Evolutionary conservation across 2,797 vertebrate genomes (phyloP), one percentile per base, ranked within the genome.

Genomic region (Xenops minutus): DNA sequence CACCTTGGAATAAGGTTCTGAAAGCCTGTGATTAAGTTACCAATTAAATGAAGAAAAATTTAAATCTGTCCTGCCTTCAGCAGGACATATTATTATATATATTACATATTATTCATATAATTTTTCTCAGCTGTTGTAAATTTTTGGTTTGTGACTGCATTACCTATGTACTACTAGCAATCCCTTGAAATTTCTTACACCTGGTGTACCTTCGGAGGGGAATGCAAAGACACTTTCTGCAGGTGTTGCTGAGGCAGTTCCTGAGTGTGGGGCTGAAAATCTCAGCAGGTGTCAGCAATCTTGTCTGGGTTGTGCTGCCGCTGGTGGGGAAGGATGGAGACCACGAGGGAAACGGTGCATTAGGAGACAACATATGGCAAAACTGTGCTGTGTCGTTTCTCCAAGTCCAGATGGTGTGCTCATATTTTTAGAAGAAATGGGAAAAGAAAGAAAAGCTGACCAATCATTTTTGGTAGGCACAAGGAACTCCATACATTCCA

Each of bases 341-440:
- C 59, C 23, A 3, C 27, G 5, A 52, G 63, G 55, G 49, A 62
- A 67, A 9, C 0, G 0, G 76, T 91, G 29, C 20, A 0, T 58
- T 37, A 34, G 74, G 32, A 89, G 92, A 54, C 49, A 68, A 54
- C 89, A 72, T 85, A 62, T 85, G 96, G 94, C 54, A 39, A 64
- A 88, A 39, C 82, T 32, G 44, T 72, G 94, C 75, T 80, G 72
- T 64, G 56, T 89, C 75, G 30, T 63, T 77, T 44, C 56, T 61
- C 17, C 0, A 0, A 68, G 79, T n/a, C 84, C 94, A 95, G 93
- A 91, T 95, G 93, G 89, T 83, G 37, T 34, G 58, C 82, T 81
- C 1, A 0, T 86, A 62, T 64, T 91, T 91, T 93, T 78, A 83
- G 85, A 74, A 72, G 56, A 49, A 91, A 74, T 37, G 9, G 6